Evolutionary conservation across 2,888 invertebrate species (phyloP).

Genomic region (Bhutanitis thaidina): DNA sequence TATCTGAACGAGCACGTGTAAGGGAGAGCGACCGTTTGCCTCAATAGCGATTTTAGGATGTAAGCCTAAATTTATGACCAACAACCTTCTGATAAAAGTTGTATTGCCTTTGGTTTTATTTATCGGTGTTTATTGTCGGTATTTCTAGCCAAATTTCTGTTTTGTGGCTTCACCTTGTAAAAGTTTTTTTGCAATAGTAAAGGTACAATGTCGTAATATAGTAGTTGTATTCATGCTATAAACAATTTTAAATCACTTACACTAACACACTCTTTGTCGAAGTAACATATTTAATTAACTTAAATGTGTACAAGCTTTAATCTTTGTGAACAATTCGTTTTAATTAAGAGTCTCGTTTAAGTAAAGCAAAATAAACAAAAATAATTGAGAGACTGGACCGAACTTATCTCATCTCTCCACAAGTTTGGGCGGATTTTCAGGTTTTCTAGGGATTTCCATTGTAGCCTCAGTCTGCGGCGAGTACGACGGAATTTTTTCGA

Average conservation of each 20-base stretch:
- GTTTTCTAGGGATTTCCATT: conserved; percentile 68
- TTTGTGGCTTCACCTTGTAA: neutral
- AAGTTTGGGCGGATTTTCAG: conserved; percentile 55
- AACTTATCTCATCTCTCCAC: conserved; percentile 56
- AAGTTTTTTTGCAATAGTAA: too few species aligned
- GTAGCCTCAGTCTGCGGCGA: conserved; percentile 56
- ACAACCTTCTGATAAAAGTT: conserved; percentile 64
- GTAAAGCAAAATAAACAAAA: conserved; percentile 30
- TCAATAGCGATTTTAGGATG: conserved; percentile 55
- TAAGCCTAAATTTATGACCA: conserved; percentile 70
- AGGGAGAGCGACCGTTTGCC: conserved; percentile 40
- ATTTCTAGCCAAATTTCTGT: conserved; percentile 11
- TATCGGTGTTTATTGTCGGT: conserved; percentile 36
- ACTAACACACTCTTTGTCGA: too few species aligned
- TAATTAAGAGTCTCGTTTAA: conserved; percentile 24
- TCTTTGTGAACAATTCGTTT: conserved; percentile 5
- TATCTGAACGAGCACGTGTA: conserved; percentile 52
- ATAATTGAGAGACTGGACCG: conserved; percentile 49
- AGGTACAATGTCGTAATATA: too few species aligned
- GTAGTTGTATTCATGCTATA: too few species aligned
- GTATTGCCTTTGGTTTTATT: conserved; percentile 52
- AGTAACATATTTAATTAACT: too few species aligned
- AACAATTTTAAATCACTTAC: too few species aligned
- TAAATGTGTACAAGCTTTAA: too few species aligned
- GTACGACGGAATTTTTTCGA: conserved; percentile 75